Evolutionary conservation across 2,797 vertebrate genomes (phyloP).

Genomic region (Pangasius macronema): DNA sequence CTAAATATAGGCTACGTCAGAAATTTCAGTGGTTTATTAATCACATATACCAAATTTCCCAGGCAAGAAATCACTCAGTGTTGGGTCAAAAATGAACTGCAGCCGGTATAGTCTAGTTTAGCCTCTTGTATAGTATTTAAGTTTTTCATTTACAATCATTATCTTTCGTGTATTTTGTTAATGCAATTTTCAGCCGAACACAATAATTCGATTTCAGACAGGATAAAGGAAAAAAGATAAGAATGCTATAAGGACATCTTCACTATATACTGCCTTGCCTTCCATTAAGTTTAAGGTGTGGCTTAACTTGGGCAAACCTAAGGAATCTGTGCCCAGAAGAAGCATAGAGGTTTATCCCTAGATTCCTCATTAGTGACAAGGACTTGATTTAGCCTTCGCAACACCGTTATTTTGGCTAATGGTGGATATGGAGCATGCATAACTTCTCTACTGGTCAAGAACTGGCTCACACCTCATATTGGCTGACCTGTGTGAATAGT

Average conservation of each 20-base stretch:
- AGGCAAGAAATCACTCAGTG: neutral
- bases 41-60: neutral
- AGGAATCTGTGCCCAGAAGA: neutral
- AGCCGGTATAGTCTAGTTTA: neutral
- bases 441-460: neutral
- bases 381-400: neutral
- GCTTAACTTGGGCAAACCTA: neutral
- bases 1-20: neutral
- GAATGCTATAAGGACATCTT: neutral
- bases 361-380: neutral
- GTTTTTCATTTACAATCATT: neutral
- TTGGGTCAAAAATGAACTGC: neutral
- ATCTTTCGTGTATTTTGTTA: neutral
- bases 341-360: neutral
- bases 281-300: neutral
- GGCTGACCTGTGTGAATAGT: constrained; percentile 43
- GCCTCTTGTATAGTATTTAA: neutral
- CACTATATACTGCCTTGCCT: neutral
- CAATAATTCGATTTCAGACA: neutral
- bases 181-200: neutral
- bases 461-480: neutral
- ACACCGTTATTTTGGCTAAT: neutral
- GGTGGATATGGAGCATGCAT: neutral
- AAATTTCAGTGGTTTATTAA: neutral
- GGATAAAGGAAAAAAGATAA: neutral